phyloP scores from a whole-genome alignment of 2,888 invertebrate species.

The Xiphydria camelus region DNA sequence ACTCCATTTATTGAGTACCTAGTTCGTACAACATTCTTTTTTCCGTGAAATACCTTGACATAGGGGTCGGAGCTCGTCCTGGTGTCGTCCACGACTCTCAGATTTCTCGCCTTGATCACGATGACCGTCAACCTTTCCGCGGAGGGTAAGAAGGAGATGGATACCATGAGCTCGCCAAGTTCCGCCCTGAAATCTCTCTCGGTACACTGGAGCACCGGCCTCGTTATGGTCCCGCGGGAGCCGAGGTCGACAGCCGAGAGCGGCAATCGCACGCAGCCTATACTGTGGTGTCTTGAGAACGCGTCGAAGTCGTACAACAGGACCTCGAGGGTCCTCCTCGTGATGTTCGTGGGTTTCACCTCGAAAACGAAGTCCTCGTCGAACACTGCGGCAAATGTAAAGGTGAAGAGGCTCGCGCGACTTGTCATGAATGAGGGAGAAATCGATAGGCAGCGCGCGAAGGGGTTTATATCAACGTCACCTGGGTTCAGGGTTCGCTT shows the following conservation, averaged over 20 bases:
- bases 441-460: no score
- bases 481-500: constrained; percentile 69
- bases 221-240: constrained; percentile 64
- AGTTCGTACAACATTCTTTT: background rate
- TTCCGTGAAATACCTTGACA: constrained; percentile 54
- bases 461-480: constrained; percentile 37
- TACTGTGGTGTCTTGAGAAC: constrained; percentile 66
- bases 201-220: constrained; percentile 61
- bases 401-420: background rate
- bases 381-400: constrained; percentile 58
- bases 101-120: constrained; percentile 62
- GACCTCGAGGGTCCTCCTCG: constrained; percentile 64
- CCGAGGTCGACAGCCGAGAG: constrained; percentile 63
- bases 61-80: constrained; percentile 59
- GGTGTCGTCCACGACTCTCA: constrained; percentile 56
- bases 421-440: no score
- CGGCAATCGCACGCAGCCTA: constrained; percentile 63
- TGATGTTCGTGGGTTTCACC: constrained; percentile 61
- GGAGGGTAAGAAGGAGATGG: constrained; percentile 62
- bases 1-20: no score
- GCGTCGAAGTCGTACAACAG: constrained; percentile 69
- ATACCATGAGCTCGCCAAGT: constrained; percentile 64
- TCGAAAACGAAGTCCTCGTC: constrained; percentile 73
- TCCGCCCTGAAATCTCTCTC: constrained; percentile 59
- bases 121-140: constrained; percentile 66